Conservation (phyloP, 2,113 vertebrate genomes). For the Heliornis fulica region DNA sequence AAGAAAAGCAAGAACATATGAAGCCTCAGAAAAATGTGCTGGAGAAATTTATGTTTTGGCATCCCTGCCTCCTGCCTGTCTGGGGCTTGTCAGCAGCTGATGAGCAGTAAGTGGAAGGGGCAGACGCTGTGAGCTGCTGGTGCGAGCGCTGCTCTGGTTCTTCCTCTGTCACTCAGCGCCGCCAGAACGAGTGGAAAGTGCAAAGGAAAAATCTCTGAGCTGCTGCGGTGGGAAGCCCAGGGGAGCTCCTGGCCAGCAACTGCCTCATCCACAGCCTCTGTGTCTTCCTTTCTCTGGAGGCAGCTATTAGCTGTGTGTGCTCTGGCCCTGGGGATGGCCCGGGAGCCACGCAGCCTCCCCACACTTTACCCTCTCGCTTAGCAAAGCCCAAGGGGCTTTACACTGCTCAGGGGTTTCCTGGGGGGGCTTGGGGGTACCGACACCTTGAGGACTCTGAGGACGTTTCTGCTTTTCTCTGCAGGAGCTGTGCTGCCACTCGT, state of each 20-base stretch:
- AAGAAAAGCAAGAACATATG: neutral
- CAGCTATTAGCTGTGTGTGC: accelerated
- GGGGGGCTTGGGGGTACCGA: neutral
- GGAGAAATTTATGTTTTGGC: neutral
- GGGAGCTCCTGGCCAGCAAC: neutral
- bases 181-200: neutral
- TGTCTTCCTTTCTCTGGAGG: no score
- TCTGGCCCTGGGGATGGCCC: neutral
- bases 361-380: neutral
- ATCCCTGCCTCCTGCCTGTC: neutral
- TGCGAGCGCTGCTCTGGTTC: neutral
- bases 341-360: accelerated
- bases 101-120: neutral
- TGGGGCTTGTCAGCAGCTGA: neutral
- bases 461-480: neutral
- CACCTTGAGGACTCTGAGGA: neutral
- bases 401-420: accelerated
- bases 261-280: neutral
- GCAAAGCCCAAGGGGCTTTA: neutral
- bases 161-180: neutral
- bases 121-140: neutral
- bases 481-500: accelerated
- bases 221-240: neutral
- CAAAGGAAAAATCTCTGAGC: neutral
- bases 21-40: neutral